Conservation (phyloP, 2,797 vertebrate species). For the Microctenopoma stevenorrisi region DNA sequence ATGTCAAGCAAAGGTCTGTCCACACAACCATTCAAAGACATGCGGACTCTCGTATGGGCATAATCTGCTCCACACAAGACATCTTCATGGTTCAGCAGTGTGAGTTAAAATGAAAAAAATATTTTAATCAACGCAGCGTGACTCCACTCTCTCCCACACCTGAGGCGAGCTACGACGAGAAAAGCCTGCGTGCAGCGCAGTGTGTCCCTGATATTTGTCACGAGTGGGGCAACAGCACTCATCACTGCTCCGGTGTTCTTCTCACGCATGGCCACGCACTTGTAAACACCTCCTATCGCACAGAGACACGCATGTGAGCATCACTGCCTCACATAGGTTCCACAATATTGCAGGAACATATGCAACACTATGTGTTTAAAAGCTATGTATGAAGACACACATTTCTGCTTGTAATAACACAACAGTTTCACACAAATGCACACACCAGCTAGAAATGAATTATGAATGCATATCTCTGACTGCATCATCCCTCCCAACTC, state of each 20-base stretch:
- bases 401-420: neutral
- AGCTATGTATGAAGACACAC: neutral
- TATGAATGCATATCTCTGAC: constrained; percentile 46
- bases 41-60: constrained; percentile 11
- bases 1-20: neutral
- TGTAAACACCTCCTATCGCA: neutral
- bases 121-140: constrained; percentile 39
- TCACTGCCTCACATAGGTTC: too few relatives aligned
- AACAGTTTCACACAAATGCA: constrained; percentile 11
- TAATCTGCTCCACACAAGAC: constrained; percentile 27
- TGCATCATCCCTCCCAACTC: constrained; percentile 15
- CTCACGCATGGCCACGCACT: constrained; percentile 51
- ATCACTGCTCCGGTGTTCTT: constrained; percentile 43
- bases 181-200: constrained; percentile 15
- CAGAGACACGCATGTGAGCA: neutral
- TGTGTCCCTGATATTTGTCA: constrained; percentile 56
- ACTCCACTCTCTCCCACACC: constrained; percentile 43
- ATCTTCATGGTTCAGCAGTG: constrained; percentile 26
- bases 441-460: constrained; percentile 51
- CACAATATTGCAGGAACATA: neutral
- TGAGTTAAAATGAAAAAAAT: constrained; percentile 41
- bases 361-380: neutral
- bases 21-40: neutral
- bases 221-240: constrained; percentile 30
- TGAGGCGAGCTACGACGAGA: constrained; percentile 29